Evolutionary conservation across 2,797 vertebrate species (phyloP), one percentile per base, ranked within the genome.

Genomic region (Philypnodon macrostomus): DNA sequence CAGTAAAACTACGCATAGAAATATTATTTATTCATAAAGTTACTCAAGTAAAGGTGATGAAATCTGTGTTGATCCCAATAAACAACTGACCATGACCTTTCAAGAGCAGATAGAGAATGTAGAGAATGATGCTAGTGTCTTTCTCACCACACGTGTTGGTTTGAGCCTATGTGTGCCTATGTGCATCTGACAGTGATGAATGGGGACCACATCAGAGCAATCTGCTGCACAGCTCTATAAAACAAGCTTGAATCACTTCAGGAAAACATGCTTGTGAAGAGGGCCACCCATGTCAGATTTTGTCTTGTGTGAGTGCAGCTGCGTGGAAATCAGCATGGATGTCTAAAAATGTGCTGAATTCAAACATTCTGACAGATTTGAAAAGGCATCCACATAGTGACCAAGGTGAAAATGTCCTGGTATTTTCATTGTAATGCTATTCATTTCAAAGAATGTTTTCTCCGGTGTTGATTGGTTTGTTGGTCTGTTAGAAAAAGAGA

Each of bases 221-320:
- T 81, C 81, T 83, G 71, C 70, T 73, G 26, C 67, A 69, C 35
- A 13, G 60, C 73, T 79, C 64, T 52, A 73, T 73, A 51, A 69
- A 84, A 68, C 56, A 64, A 73, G 65, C 63, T 66, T 76, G 75
- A 63, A 76, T 84, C 73, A 79, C 80, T 70, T 68, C 52, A 58
- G 80, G 75, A 80, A 41, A 79, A 79, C 67, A 57, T 52, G 52
- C 56, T 78, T 69, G 67, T 75, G 62, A 73, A 67, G 58, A 69
- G 47, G 35, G n/a, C 30, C 56, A 47, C 47, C 47, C 18, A 32
- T 54, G 60, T 77, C 73, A 75, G 52, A 50, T 54, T 57, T 29
- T 70, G 63, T 63, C 67, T 52, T 42, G 30, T 54, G 48, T 49
- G 57, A 64, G 47, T 36, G 35, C 18, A 37, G 68, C 61, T 71